phyloP scores from a whole-genome alignment of 2,888 invertebrate genomes.

The Drosophila sordidula region DNA sequence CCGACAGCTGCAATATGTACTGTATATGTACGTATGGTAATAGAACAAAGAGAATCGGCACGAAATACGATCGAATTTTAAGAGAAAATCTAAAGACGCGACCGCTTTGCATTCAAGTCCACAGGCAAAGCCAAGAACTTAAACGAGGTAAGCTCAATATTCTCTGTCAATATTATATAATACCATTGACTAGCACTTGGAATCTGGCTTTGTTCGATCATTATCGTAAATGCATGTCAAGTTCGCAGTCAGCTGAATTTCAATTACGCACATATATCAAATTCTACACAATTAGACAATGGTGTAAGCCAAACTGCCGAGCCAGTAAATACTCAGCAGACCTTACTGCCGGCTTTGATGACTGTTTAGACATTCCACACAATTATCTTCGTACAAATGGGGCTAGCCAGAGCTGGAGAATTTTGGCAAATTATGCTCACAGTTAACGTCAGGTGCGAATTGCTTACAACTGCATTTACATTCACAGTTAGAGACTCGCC shows the following conservation, averaged over 20 bases:
- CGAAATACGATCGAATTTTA: background rate
- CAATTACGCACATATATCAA: slow-evolving; percentile 21
- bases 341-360: background rate
- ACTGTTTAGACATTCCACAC: slow-evolving; percentile 17
- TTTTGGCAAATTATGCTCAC: slow-evolving; percentile 58
- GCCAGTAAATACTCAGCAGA: background rate
- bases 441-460: slow-evolving; percentile 69
- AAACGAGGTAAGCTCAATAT: background rate
- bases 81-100: too few relatives aligned
- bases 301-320: slow-evolving; percentile 12
- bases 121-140: too few relatives aligned
- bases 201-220: background rate
- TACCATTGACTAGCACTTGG: background rate
- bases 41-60: slow-evolving; percentile 34
- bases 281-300: slow-evolving; percentile 36
- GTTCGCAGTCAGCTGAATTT: slow-evolving; percentile 20
- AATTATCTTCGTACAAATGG: slow-evolving; percentile 23
- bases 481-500: slow-evolving; percentile 28
- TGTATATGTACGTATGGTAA: slow-evolving; percentile 8
- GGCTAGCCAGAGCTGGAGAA: slow-evolving; percentile 6
- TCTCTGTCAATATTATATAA: background rate
- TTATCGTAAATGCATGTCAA: slow-evolving; percentile 4
- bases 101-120: background rate
- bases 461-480: slow-evolving; percentile 66
- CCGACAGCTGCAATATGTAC: slow-evolving; percentile 18